Base-by-base conservation (phyloP, 64 coral and sea anemone species). In the Pocillopora damicornis region DNA sequence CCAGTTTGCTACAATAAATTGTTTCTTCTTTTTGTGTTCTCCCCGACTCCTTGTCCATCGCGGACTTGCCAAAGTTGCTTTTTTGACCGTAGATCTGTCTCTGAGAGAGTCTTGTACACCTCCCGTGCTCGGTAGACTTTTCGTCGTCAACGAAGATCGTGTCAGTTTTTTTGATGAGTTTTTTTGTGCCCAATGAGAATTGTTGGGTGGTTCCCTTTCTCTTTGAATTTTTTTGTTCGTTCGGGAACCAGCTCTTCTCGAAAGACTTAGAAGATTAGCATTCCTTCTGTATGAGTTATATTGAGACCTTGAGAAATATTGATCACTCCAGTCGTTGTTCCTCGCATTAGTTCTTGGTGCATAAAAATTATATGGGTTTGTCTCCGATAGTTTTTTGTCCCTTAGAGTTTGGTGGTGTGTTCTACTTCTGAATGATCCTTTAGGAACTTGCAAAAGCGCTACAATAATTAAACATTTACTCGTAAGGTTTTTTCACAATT, bases 1-100 rank as follows among this genome's bases (percentile, higher is more conserved):
- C 91, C 72, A 85, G 59, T 93, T 93, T 30, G 91, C 79, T 22
- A 93, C 81, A 34, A 93, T 93, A 62, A 77, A 93, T 37, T 93
- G 91, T 66, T 93, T 93, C 37, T 93, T 92, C 76, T 89, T 88
- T 18, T 93, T 93, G 5, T 64, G 79, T 8, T 85, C 81, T 25
- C 36, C 65, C 22, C 68, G 64, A 42, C 68, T 85, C 22, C 81
- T 85, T 73, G 81, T 10, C 81, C 62, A 85, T 58, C 81, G 81
- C 23, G 63, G 65, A 3, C 57, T 59, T 23, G 42, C 69, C 56
- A 85, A 63, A 9, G 81, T 85, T 73, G 80, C 17, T 37, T 85
- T 85, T 73, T 85, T 85, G 26, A 85, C 22, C 2, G 64, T 72
- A n/a, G 17, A 15, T 25, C 30, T 85, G 17, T 20, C 63, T 51